Evolutionary conservation across 2,888 invertebrate genomes (phyloP).

Genomic region (Linnaemya vulpina): DNA sequence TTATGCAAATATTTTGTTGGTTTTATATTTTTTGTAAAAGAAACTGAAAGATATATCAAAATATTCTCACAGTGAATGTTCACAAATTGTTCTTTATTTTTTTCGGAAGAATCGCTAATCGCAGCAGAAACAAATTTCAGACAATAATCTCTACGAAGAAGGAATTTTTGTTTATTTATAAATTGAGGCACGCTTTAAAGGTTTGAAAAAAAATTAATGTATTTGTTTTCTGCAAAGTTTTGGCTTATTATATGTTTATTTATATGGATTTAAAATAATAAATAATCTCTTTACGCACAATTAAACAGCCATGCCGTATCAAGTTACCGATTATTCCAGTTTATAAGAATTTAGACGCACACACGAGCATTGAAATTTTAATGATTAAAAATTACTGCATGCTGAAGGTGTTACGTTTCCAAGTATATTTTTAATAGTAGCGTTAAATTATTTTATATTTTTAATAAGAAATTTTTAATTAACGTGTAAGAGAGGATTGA

Average conservation of each 20-base stretch:
- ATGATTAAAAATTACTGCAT: background rate
- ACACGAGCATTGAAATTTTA: background rate
- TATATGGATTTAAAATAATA: slow-evolving; percentile 15
- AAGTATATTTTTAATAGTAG: background rate
- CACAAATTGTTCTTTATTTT: background rate
- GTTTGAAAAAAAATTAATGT: background rate
- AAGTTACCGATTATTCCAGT: background rate
- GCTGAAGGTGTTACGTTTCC: background rate
- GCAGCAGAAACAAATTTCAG: background rate
- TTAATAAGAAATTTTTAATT: background rate
- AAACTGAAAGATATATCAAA: too few relatives aligned
- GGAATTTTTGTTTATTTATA: slow-evolving; percentile 32
- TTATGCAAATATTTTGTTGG: too few relatives aligned
- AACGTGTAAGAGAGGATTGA: too few relatives aligned
- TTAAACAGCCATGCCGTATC: slow-evolving; percentile 3
- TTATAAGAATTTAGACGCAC: background rate
- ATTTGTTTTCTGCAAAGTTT: background rate
- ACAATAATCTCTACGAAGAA: background rate
- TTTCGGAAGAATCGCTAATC: background rate
- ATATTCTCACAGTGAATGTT: background rate
- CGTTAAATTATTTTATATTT: background rate
- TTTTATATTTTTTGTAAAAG: too few relatives aligned
- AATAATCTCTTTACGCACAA: slow-evolving; percentile 19
- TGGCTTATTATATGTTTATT: slow-evolving; percentile 29
- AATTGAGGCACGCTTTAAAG: slow-evolving; percentile 24